Evolutionary conservation across 1,140 invertebrate genomes (phyloP), one percentile per base, ranked within the genome.

Genomic region (Danaus plexippus): DNA sequence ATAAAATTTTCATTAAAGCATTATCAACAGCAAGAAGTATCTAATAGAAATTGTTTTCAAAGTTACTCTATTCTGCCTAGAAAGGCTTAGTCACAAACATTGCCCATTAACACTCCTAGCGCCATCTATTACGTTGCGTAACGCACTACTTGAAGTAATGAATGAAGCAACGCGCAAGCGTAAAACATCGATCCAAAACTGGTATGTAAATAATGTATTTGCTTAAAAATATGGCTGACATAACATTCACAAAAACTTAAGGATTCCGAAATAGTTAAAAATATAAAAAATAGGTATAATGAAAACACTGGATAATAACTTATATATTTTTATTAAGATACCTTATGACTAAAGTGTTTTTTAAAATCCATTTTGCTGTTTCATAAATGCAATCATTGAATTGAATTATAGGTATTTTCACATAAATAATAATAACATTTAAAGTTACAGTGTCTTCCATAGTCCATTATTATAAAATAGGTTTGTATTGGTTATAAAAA

Each of bases 121-220:
- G 73, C 73, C 74, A 77, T 77, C 76, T 77, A 59, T 72, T 67
- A 54, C 49, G 9, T 42, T 55, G 43, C 42, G 22, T 53, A 13
- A 55, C 46, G 51, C 49, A 73, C 64, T 56, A 65, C 51, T 50
- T 55, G 56, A 47, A 48, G 50, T 45, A 57, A 75, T 73, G 73
- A 74, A 78, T 72, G 71, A 59, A 57, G 50, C 56, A 75, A 42
- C 65, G 59, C 79, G 79, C 79, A 61, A 71, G 79, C 79, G 76
- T 73, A 75, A 58, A 60, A 54, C 11, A 82, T 82, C 69, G 79
- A 82, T 80, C 79, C 71, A 61, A 55, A 53, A 57, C 61, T 45
- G 40, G 57, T 64, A 65, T 58, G 67, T 81, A 81, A 78, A 80
- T 78, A 77, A 74, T 76, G 66, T 71, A 76, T 68, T 64, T 54